Evolutionary conservation across 2,113 vertebrate genomes (phyloP).

Genomic region (Dicrurus megarhynchus): DNA sequence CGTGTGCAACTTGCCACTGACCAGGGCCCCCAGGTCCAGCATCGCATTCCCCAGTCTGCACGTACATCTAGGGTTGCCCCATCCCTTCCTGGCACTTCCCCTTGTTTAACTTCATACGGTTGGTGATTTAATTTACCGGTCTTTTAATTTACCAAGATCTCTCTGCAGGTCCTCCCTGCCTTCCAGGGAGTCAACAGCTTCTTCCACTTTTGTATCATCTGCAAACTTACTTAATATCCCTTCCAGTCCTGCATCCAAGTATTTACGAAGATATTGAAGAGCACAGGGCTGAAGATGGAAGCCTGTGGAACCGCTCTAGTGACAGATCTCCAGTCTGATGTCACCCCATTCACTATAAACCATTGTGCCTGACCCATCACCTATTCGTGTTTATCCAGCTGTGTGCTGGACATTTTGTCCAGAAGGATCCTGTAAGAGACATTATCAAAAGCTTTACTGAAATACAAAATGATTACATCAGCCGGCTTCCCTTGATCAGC

Average conservation of each 20-base stretch:
- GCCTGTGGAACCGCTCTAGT: neutral
- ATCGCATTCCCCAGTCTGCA: neutral
- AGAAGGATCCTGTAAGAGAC: neutral
- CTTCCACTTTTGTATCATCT: neutral
- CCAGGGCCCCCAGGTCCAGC: neutral
- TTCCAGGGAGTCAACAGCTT: neutral
- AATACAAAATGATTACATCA: neutral
- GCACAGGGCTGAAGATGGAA: neutral
- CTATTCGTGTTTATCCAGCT: neutral
- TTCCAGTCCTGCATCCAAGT: neutral
- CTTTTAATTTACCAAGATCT: neutral
- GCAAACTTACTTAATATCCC: neutral
- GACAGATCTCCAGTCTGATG: neutral
- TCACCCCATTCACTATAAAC: neutral
- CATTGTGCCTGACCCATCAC: neutral
- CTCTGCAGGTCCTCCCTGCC: too few relatives aligned
- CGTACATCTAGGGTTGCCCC: rapidly evolving
- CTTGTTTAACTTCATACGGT: rapidly evolving
- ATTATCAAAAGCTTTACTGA: neutral
- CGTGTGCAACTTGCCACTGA: rapidly evolving
- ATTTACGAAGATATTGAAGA: neutral
- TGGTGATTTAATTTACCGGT: neutral
- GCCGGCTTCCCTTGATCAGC: neutral
- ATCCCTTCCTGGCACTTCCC: neutral
- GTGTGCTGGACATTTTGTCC: neutral